These are phyloP conservation scores for Rachycentron canadum DNA, from an alignment of 2,797 vertebrate genomes.

Conservation along the genomic window DNA sequence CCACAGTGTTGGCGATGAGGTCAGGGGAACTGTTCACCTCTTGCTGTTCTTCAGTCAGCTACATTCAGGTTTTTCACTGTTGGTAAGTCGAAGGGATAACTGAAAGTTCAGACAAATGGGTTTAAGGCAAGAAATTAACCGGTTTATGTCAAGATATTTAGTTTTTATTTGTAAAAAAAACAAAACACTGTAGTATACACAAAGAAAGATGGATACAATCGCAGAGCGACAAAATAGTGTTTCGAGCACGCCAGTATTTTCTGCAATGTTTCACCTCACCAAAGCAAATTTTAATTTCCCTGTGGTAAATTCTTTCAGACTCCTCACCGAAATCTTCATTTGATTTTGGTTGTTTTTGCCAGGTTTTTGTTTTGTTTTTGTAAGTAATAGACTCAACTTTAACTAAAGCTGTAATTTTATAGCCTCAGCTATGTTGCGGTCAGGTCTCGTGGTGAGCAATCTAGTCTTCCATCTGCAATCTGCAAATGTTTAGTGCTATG, in stretches of 20 bases:
- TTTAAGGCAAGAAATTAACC: background rate
- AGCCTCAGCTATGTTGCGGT: constrained; percentile 47
- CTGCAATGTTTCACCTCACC: constrained; percentile 9
- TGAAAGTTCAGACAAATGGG: too few relatives aligned
- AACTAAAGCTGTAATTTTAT: constrained; percentile 29
- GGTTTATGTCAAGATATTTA: background rate
- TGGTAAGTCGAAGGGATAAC: background rate
- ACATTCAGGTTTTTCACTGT: background rate
- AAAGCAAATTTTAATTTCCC: constrained; percentile 11
- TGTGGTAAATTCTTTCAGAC: background rate
- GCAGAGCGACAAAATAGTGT: background rate
- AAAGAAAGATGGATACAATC: constrained; percentile 8
- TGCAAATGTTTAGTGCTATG: too few relatives aligned
- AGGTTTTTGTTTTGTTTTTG: background rate
- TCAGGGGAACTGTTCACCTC: fast-evolving
- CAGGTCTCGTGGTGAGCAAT: background rate
- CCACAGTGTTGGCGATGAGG: too few relatives aligned
- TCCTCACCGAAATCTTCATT: constrained; percentile 7
- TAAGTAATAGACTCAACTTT: background rate
- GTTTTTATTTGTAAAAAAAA: background rate
- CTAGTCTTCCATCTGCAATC: background rate
- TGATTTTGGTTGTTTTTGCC: constrained; percentile 22
- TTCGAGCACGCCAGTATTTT: constrained; percentile 8
- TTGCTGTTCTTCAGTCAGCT: background rate
- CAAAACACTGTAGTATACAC: too few relatives aligned